Base-by-base conservation (phyloP, 2,113 vertebrate species). In the Leuciscus idus region DNA sequence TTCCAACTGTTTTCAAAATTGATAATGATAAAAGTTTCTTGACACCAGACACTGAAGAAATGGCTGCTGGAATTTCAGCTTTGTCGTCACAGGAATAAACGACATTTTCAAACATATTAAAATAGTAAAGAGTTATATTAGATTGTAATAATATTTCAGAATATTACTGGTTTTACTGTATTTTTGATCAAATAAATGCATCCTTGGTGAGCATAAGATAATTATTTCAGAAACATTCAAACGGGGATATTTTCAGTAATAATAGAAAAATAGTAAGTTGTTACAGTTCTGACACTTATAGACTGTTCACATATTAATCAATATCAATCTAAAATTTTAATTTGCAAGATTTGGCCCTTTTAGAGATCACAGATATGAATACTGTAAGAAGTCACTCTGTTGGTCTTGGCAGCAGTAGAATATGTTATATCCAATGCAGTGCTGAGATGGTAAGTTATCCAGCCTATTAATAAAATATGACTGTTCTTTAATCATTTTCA, bases 351-450 rank as follows among this genome's bases (percentile, higher is more conserved):
- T 19, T 55, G 43, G 4, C 48, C 4, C 21, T 15, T 30, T 50
- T 19, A 75, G 1, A 30, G 17, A 76, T 50, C 39, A 43, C 26
- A 19, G n/a, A 26, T 30, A 76, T 55, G 26, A 76, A 55, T 76
- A 76, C 28, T 55, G 48, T 52, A 76, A 28, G 74, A 50, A 55
- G 12, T 26, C 48, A 55, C 3, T 76, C 48, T 52, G 46, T 50
- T 50, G 46, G 13, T 30, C n/a, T 76, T 76, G 19, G 26, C 48
- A 55, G 48, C 48, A 55, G 74, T 33, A 52, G 15, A 77, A 21
- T 76, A 30, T 77, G 48, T 77, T 23, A 55, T 55, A 52, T 55
- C n/a, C 74, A 28, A 30, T 77, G 48, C 74, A 77, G 74, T 55
- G 26, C 28, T 55, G 26, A 77, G 26, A 77, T 33, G 8, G n/a